Conservation (phyloP, 2,113 vertebrate species). For the Salvator merianae region DNA sequence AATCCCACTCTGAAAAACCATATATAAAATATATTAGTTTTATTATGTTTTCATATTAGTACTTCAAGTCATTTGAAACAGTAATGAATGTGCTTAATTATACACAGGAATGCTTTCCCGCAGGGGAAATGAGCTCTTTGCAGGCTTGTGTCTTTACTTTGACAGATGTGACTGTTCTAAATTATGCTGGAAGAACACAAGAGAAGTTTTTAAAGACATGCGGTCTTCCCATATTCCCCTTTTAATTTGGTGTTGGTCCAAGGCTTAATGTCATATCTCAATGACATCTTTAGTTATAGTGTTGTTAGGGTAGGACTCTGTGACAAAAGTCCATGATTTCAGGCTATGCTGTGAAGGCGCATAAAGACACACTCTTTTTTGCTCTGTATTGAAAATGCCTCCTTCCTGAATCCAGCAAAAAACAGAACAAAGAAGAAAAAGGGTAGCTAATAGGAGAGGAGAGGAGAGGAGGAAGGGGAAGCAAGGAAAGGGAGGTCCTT, state of each 20-base stretch:
- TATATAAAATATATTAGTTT: conserved; percentile 22
- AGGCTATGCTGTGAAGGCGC: no score
- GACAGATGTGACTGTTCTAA: conserved; percentile 36
- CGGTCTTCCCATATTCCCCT: neutral
- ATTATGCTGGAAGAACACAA: conserved; percentile 13
- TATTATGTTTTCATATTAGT: conserved; percentile 34
- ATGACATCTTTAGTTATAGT: neutral
- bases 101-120: conserved; percentile 22
- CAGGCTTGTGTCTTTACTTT: conserved; percentile 12
- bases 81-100: conserved; percentile 35
- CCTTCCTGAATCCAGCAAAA: no score
- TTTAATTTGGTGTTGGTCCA: conserved; percentile 1
- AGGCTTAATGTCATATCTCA: neutral
- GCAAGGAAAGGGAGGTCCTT: no score
- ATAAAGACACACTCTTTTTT: no score
- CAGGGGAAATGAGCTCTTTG: conserved; percentile 14
- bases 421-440: no score
- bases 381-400: no score
- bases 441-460: no score
- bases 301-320: no score
- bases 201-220: neutral
- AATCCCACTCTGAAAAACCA: conserved; percentile 14
- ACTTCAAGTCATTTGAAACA: conserved; percentile 2
- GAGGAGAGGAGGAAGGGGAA: no score
- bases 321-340: no score